Percentiles rank a stretch among this genome's conserved stretches.
Evolutionary conservation across 2,113 vertebrate species (phyloP).

Genomic region (Gambusia affinis): DNA sequence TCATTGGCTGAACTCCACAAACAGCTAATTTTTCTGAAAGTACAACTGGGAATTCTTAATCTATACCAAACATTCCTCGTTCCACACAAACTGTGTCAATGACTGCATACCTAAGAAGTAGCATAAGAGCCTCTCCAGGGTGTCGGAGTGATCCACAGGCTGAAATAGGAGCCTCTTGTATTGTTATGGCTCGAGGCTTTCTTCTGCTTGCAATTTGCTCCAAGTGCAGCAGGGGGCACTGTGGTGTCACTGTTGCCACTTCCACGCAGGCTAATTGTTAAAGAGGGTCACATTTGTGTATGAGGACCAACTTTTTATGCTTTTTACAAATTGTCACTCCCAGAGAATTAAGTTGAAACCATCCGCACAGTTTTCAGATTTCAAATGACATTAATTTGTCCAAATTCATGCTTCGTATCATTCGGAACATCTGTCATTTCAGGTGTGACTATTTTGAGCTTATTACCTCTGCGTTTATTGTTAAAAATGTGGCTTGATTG

Average conservation of each 20-base stretch:
- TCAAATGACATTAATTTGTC: conserved; percentile 22
- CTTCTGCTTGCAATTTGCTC: not conserved
- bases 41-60: conserved; percentile 32
- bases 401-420: not conserved
- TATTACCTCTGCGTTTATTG: not conserved
- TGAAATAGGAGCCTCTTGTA: conserved; percentile 48
- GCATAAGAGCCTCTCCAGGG: conserved; percentile 50
- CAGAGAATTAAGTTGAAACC: conserved; percentile 32
- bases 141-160: conserved; percentile 52
- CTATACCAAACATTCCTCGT: conserved; percentile 31
- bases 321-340: conserved; percentile 17
- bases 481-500: conserved; percentile 5
- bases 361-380: conserved; percentile 12
- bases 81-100: conserved; percentile 24
- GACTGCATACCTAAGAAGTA: conserved; percentile 44
- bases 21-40: conserved; percentile 12
- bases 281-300: conserved; percentile 30
- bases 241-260: conserved; percentile 55
- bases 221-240: conserved; percentile 77
- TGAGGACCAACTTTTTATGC: conserved; percentile 19
- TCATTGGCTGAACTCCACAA: not conserved
- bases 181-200: conserved; percentile 6
- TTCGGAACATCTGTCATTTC: not conserved
- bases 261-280: not conserved
- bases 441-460: not conserved